Evolutionary conservation across 2,113 vertebrate species (phyloP).

Genomic region (Limnothrissa miodon): DNA sequence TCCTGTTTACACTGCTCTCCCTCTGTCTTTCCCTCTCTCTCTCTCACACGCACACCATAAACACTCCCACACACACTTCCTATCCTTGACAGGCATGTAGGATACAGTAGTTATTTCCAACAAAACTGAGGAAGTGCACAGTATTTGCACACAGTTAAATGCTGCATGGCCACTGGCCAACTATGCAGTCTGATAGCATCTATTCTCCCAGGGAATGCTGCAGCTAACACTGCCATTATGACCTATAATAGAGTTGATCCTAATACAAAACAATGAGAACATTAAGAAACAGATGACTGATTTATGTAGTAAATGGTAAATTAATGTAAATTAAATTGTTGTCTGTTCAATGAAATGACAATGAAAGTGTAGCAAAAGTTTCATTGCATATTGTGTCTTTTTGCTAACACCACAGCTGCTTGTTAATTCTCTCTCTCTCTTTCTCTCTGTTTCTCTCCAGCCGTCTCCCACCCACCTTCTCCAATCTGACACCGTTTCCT

Average conservation of each 20-base stretch:
- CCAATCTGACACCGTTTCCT: slow-evolving; percentile 31
- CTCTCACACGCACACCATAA: not conserved
- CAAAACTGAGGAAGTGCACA: not conserved
- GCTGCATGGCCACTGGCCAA: not conserved
- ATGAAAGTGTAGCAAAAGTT: not conserved
- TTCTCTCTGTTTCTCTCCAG: not conserved
- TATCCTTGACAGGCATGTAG: not conserved
- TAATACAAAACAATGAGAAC: not conserved
- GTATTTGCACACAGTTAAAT: not conserved
- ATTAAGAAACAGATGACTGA: not conserved
- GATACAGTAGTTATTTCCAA: not conserved
- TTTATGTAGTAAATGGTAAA: not conserved
- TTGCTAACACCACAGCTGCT: not conserved
- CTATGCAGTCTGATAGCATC: slow-evolving; percentile 1
- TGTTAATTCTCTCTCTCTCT: not conserved
- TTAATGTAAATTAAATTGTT: not conserved
- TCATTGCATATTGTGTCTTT: not conserved
- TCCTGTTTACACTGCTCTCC: not conserved
- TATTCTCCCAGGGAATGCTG: slow-evolving; percentile 10
- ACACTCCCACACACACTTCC: slow-evolving; percentile 1
- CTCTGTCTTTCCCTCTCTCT: not conserved
- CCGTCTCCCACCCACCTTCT: slow-evolving; percentile 18
- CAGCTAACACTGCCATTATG: not conserved
- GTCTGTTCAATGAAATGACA: not conserved
- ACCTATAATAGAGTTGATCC: not conserved